These are phyloP conservation scores for Diceros bicornis DNA, from an alignment of 2,797 vertebrate species.

Conservation along the genomic window DNA sequence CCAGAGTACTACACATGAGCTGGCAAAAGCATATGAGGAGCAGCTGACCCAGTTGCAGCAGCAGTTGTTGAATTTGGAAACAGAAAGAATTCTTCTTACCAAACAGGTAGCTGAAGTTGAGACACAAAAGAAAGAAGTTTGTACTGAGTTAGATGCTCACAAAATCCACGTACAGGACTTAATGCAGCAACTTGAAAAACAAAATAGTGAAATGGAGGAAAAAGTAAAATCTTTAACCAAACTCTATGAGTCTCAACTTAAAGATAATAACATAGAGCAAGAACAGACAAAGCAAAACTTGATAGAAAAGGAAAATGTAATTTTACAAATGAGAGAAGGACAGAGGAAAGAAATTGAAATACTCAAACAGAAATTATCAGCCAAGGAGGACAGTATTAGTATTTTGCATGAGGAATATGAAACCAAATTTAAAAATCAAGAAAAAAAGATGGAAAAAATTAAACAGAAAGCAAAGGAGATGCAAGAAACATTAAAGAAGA, in stretches of 20 bases:
- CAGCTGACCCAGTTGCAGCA: conserved; percentile 91
- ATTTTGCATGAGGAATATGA: conserved; percentile 92
- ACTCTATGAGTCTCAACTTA: conserved; percentile 88
- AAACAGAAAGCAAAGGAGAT: conserved; percentile 95
- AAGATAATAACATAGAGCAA: conserved; percentile 88
- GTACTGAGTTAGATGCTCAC: conserved; percentile 89
- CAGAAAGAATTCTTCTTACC: conserved; percentile 89
- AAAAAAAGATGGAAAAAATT: conserved; percentile 94
- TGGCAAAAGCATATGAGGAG: conserved; percentile 74
- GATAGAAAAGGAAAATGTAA: conserved; percentile 90
- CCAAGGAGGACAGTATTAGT: conserved; percentile 90
- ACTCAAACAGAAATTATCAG: conserved; percentile 91
- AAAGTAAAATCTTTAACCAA: conserved; percentile 90
- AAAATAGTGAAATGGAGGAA: conserved; percentile 88
- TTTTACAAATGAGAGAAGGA: conserved; percentile 87
- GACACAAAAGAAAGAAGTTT: conserved; percentile 86
- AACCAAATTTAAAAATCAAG: conserved; percentile 93
- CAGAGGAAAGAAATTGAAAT: conserved; percentile 90
- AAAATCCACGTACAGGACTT: conserved; percentile 89
- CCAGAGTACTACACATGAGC: conserved; percentile 65
- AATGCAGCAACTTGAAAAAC: conserved; percentile 89
- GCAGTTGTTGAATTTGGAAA: conserved; percentile 87
- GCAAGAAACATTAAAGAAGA: conserved; percentile 95
- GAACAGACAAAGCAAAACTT: conserved; percentile 89
- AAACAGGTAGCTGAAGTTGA: conserved; percentile 86